Evolutionary conservation across 2,888 invertebrate species (phyloP), one percentile per base, ranked within the genome.

Genomic region (Andrena marginata): DNA sequence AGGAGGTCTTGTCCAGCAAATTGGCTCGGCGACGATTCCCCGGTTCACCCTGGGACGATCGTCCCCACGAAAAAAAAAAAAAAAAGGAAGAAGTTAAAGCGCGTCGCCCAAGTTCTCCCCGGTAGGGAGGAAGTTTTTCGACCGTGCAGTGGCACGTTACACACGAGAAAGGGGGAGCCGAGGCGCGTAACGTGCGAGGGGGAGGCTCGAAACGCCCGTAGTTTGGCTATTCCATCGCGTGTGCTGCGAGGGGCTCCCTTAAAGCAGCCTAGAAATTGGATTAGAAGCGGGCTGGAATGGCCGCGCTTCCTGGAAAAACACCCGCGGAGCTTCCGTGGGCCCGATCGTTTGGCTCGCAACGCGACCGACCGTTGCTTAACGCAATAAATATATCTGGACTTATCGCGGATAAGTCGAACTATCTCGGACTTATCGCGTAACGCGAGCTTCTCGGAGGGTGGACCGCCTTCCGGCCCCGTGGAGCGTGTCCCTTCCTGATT

Each of bases 261-360:
- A 62, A 78, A 68, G 71, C 67, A 48, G 71, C 64, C 76, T 73
- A 54, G 84, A 81, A 84, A 85, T 85, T 85, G 75, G 81, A 84
- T 85, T 81, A 78, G 77, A 72, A 77, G 74, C 60, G 31, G 42
- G n/a, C 51, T 23, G 23, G 20, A 49, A 56, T 54, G 60, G 29
- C 35, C 63, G 63, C 60, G 60, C 6, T 80, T 76, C 70, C 49
- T n/a, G 75, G 72, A 78, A 82, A 78, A 82, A 79, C 64, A 72
- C 10, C 63, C 62, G 16, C 67, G 23, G 29, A 26, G 51, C 70
- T 63, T 77, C 60, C 65, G 67, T 71, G 69, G 71, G 33, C 56
- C 48, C 62, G 59, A 65, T 63, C 73, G 54, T 82, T 76, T 67
- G 54, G 56, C 70, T 56, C 31, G 80, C 70, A 62, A 73, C 64